These are phyloP conservation scores for Betta splendens DNA, from an alignment of 2,797 vertebrate genomes.

Conservation along the genomic window DNA sequence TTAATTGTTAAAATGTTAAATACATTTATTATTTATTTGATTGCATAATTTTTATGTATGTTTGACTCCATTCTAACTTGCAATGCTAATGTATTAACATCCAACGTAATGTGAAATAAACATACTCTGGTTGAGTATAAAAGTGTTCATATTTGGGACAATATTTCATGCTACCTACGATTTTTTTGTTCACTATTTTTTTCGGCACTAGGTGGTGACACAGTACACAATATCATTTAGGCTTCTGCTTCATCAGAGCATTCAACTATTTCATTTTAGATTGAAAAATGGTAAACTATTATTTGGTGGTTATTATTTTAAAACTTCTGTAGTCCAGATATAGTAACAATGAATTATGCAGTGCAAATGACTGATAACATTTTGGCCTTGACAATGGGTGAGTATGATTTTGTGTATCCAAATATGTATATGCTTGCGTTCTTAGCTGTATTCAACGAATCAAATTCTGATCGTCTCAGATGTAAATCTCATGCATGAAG, in stretches of 20 bases:
- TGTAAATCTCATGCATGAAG: neutral
- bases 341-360: no score
- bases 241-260: neutral
- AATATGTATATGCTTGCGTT: no score
- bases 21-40: neutral
- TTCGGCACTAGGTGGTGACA: slow-evolving; percentile 41
- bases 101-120: slow-evolving; percentile 56
- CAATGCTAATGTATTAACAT: slow-evolving; percentile 27
- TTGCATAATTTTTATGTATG: neutral
- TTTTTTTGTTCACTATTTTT: neutral
- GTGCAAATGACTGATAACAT: no score
- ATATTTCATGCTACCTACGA: no score
- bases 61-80: slow-evolving; percentile 28
- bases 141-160: neutral
- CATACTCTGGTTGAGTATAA: neutral
- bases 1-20: slow-evolving; percentile 10
- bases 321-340: no score
- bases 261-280: neutral
- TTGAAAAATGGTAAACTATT: neutral
- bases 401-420: no score
- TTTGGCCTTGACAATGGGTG: no score
- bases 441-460: no score
- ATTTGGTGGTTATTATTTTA: neutral
- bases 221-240: slow-evolving; percentile 13
- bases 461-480: neutral